A percentile compares a stretch with the other conserved stretches of the same genome.
Conservation (phyloP, 2,113 vertebrate genomes). For the Struthidea cinerea region DNA sequence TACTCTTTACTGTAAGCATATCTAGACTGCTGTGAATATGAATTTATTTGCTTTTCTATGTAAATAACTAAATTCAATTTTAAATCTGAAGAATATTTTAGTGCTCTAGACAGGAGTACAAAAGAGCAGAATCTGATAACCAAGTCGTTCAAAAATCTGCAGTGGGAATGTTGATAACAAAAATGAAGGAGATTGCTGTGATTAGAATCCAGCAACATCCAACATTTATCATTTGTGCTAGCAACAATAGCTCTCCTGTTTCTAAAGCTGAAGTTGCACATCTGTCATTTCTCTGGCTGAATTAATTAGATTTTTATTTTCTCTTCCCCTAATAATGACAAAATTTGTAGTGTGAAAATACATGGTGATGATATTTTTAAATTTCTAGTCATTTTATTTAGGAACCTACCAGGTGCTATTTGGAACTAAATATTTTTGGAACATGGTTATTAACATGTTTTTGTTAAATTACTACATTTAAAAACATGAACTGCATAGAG, state of each 20-base stretch:
- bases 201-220: conserved; percentile 6
- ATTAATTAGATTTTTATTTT: not conserved
- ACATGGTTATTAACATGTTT: not conserved
- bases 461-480: not conserved
- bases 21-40: not conserved
- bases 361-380: not conserved
- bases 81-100: not conserved
- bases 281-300: not conserved
- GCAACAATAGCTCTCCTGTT: not conserved
- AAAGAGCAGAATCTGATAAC: not conserved
- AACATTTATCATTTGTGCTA: not conserved
- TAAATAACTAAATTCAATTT: not conserved
- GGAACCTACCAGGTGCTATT: not conserved
- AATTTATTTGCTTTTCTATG: not conserved
- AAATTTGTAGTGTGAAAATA: not conserved
- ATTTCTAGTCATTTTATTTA: not conserved
- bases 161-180: not conserved
- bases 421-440: not conserved
- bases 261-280: not conserved
- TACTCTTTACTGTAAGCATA: not conserved
- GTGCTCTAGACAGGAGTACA: not conserved
- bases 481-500: not conserved
- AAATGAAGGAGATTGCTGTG: not conserved
- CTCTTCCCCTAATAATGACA: not conserved
- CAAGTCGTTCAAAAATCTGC: not conserved